phyloP scores from a whole-genome alignment of 2,888 invertebrate species.

The Pseudococcus jackbeardsleyi region DNA sequence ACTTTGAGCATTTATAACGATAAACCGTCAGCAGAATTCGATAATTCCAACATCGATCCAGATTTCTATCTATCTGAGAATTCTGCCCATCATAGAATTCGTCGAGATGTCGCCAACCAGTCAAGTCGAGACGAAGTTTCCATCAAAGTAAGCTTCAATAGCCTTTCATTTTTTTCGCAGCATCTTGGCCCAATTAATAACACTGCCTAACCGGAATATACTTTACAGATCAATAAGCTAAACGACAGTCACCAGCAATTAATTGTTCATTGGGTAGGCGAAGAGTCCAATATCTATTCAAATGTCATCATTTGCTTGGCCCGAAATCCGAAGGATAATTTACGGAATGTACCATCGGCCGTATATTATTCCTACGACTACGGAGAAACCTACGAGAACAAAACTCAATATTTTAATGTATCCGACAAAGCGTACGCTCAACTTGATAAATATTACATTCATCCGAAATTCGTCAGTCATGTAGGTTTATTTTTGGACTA shows the following conservation, averaged over 20 bases:
- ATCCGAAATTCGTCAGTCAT: slow-evolving; percentile 82
- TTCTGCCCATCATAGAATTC: not conserved
- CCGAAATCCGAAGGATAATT: slow-evolving; percentile 76
- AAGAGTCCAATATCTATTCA: slow-evolving; percentile 74
- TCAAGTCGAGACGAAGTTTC: not conserved
- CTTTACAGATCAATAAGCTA: slow-evolving; percentile 79
- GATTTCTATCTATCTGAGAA: not conserved
- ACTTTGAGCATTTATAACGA: not conserved
- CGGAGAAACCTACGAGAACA: slow-evolving; percentile 83
- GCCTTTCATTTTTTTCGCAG: not conserved
- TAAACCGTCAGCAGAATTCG: not conserved
- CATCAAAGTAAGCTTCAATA: not conserved
- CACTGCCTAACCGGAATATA: not conserved
- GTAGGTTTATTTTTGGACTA: slow-evolving; percentile 74
- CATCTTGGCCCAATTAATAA: not conserved
- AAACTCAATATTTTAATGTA: slow-evolving; percentile 78
- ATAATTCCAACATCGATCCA: not conserved
- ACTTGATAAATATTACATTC: slow-evolving; percentile 87
- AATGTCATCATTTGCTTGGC: slow-evolving; percentile 90
- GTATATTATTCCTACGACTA: slow-evolving; percentile 91
- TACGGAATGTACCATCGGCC: slow-evolving; percentile 74
- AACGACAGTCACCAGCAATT: slow-evolving; percentile 90
- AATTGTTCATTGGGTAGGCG: slow-evolving; percentile 94
- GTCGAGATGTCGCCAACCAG: not conserved
- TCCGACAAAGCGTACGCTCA: slow-evolving; percentile 76